Evolutionary conservation across 2,888 invertebrate genomes (phyloP).

Genomic region (Agrochola litura): DNA sequence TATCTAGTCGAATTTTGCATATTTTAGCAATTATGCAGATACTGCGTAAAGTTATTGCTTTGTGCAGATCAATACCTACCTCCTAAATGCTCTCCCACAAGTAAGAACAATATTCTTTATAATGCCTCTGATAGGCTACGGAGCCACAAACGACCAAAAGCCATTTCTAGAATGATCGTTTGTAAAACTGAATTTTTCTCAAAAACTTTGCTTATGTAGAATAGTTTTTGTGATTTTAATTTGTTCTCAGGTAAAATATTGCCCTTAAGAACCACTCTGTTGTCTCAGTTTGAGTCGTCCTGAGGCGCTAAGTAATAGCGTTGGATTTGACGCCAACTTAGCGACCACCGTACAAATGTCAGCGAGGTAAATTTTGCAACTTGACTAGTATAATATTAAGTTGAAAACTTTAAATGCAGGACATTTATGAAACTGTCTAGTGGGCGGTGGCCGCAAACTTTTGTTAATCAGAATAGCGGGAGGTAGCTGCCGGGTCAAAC

Average conservation of each 20-base stretch:
- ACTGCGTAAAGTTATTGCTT: constrained; percentile 55
- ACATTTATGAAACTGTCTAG: constrained; percentile 79
- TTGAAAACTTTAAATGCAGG: constrained; percentile 79
- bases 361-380: constrained; percentile 58
- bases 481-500: constrained; percentile 74
- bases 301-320: constrained; percentile 42
- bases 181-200: constrained; percentile 5
- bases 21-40: constrained; percentile 65
- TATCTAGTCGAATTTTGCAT: constrained; percentile 50
- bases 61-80: constrained; percentile 50
- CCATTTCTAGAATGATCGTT: constrained; percentile 16
- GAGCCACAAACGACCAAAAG: constrained; percentile 6
- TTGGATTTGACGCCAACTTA: constrained; percentile 54
- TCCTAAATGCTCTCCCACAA: constrained; percentile 35
- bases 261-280: background rate
- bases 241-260: background rate
- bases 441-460: constrained; percentile 79
- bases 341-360: constrained; percentile 46
- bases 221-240: constrained; percentile 10
- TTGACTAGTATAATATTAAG: constrained; percentile 70
- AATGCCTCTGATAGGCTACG: constrained; percentile 12
- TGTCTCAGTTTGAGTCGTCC: constrained; percentile 7
- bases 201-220: background rate
- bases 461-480: constrained; percentile 84
- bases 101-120: constrained; percentile 36